Base-by-base conservation (phyloP, 2,888 invertebrate genomes). In the Caenorhabditis sp. region DNA sequence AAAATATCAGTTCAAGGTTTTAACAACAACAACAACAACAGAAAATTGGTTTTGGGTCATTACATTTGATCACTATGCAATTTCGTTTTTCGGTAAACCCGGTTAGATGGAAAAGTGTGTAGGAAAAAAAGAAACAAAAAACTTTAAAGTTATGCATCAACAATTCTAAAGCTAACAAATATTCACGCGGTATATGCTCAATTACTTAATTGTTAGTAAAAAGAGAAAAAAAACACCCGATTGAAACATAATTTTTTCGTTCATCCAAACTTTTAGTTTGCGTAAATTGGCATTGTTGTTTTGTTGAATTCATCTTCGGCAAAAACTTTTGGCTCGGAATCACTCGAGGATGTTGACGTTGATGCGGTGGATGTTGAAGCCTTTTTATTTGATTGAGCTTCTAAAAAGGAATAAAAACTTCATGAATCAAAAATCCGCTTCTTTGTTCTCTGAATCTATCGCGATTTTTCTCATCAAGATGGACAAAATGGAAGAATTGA, bases 251-350 rank as follows among this genome's bases (percentile, higher is more conserved):
- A 57, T 17, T 57, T 6, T 24, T 12, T 36, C 19, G 23, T 23
- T n/a, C 2, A n/a, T 53, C 8, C 10, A 57, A 26, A 31, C 6
- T 31, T 27, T 4, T 60, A 73, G 43, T 68, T 73, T 50, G 69
- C 73, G 62, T 65, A 73, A 23, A 73, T 69, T 14, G 73, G 69
- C 36, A 62, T 27, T 8, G 67, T 65, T 27, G 59, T 57, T 51
- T 73, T 66, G 17, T 58, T 69, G 62, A 68, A 62, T 17, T 74
- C 74, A 23, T 74, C 69, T 23, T 74, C 74, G 6, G 66, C 59
- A 61, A 69, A 74, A 27, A 74, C 60, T 69, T 74, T 66, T 49
- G 69, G 61, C 60, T 69, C 73, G 1, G 68, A 36, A 50, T 62
- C 63, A 60, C 59, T 57, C 43, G 58, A 37, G 3, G 19, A n/a